Evolutionary conservation across 2,797 vertebrate species (phyloP), one percentile per base, ranked within the genome.

Genomic region (Mionectes olivaceus): DNA sequence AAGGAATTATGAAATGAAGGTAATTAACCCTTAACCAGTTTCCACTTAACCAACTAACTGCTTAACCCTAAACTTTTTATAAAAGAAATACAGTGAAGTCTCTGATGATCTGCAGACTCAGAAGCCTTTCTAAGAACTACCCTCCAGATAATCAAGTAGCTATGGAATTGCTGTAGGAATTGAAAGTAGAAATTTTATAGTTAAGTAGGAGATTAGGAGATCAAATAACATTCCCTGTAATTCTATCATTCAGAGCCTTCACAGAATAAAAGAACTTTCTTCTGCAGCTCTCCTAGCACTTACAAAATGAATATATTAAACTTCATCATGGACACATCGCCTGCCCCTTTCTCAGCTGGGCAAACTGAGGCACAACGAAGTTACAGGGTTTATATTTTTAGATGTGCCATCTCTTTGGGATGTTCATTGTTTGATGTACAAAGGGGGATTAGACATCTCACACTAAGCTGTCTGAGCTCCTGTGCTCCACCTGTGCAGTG

Each of bases 1-100:
- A 69, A 93, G 44, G 37, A 53, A 35, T 67, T 75, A 47, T 65
- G 47, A 88, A 86, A 93, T 59, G 7, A 83, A 87, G 11, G 18
- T 68, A 92, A 83, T 89, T 95, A 96, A 95, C 89, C 67, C 70
- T 84, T 91, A 88, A 78, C 68, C 39, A 39, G 28, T 89, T 93
- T 77, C 46, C 61, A 87, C 65, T 90, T 94, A 90, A 88, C 57
- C 83, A 83, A 90, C 83, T 88, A 93, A 61, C 50, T 88, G 44
- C 69, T 86, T 92, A 69, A 73, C 39, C 30, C 35, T 69, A 41
- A 94, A 86, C 22, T 83, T 69, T 83, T 88, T 88, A 33, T 81
- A 37, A 86, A 94, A 89, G 24, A 85, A 75, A 87, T 85, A 68
- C 17, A 44, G 64, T 65, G 23, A 47, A 37, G 17, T 25, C 25